Evolutionary conservation across 2,113 vertebrate genomes (phyloP).

Genomic region (Strix uralensis): DNA sequence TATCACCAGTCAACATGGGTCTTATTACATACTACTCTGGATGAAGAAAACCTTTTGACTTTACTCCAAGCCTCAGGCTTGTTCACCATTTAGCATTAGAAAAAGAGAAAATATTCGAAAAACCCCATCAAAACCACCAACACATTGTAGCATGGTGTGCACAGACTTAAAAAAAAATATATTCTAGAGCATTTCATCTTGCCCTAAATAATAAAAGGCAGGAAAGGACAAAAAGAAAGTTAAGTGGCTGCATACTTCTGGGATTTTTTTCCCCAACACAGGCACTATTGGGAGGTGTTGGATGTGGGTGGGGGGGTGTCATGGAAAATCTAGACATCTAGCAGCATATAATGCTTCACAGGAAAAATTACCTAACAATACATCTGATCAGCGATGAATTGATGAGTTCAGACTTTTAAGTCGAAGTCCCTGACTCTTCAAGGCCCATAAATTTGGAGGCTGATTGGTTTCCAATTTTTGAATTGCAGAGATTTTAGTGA

Average conservation of each 20-base stretch:
- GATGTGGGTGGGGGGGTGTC: rapidly evolving
- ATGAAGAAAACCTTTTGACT: slow-evolving; percentile 27
- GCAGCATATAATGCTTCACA: background rate
- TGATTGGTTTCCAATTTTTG: background rate
- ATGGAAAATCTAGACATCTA: background rate
- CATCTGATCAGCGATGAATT: background rate
- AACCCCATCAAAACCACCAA: background rate
- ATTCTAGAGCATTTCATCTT: background rate
- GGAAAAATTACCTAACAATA: background rate
- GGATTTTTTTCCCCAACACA: background rate
- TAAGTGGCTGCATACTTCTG: background rate
- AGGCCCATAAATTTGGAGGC: background rate
- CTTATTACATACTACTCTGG: background rate
- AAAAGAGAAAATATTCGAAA: background rate
- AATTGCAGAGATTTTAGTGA: background rate
- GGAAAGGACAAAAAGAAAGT: background rate
- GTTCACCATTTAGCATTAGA: background rate
- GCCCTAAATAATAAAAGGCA: background rate
- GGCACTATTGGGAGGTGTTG: background rate
- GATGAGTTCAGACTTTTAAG: background rate
- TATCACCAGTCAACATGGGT: background rate
- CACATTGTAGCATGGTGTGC: background rate
- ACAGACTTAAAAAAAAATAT: background rate
- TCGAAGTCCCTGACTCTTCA: background rate
- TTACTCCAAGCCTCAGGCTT: slow-evolving; percentile 2